phyloP scores from a whole-genome alignment of 2,797 vertebrate genomes.

The Muscicapa comitata region DNA sequence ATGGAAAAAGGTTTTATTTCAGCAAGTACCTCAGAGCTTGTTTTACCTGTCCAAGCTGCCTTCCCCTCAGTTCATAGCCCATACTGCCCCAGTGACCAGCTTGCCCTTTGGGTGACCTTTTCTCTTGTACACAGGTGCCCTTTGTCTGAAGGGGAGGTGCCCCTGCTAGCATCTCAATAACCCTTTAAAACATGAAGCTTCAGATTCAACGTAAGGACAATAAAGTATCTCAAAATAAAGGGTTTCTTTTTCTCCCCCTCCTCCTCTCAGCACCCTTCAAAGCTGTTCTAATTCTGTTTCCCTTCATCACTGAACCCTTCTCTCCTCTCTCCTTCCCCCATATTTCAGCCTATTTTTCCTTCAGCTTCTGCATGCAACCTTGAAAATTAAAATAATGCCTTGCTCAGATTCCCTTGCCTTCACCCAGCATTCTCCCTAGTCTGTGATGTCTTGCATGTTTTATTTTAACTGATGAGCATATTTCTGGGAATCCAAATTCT shows the following conservation, averaged over 20 bases:
- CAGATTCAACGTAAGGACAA: not conserved
- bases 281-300: constrained; percentile 8
- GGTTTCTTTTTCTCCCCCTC: rapidly evolving
- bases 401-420: not conserved
- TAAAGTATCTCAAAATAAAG: constrained; percentile 15
- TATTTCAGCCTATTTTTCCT: not conserved
- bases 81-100: not conserved
- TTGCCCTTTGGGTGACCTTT: not conserved
- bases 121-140: not conserved
- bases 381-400: not conserved
- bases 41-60: not conserved
- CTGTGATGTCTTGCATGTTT: not conserved
- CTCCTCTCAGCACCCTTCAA: not conserved
- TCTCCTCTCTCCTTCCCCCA: not conserved
- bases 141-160: not conserved
- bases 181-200: not conserved
- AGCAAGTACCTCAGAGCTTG: not conserved
- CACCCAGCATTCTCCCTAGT: not conserved
- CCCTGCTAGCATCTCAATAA: not conserved
- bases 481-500: not conserved
- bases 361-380: not conserved
- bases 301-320: not conserved
- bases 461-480: not conserved
- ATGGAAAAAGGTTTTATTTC: not conserved
- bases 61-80: not conserved